phyloP scores from a whole-genome alignment of 2,797 vertebrate genomes.

The Lepilemur septentrionalis region DNA sequence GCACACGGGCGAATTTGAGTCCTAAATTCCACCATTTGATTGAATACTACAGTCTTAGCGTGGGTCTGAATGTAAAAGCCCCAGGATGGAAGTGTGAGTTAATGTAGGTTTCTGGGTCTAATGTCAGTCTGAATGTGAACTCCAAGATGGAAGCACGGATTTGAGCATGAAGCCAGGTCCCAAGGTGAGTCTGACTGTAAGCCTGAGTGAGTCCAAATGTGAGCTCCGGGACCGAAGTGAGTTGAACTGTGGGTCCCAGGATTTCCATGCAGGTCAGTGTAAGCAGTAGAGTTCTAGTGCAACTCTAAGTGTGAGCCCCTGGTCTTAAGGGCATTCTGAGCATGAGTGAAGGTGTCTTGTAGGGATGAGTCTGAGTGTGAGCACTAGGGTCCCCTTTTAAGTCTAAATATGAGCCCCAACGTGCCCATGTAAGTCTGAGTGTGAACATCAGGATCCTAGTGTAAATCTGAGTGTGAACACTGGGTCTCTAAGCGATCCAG shows the following conservation, averaged over 20 bases:
- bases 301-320: background rate
- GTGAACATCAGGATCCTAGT: background rate
- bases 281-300: background rate
- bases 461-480: background rate
- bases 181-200: background rate
- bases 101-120: background rate
- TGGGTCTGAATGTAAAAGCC: slow-evolving; percentile 14
- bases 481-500: background rate
- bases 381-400: background rate
- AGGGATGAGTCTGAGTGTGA: background rate
- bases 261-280: background rate
- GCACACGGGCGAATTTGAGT: background rate
- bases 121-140: background rate
- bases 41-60: background rate
- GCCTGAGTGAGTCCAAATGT: background rate
- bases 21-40: background rate
- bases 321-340: background rate
- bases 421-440: background rate
- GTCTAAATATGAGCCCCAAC: background rate
- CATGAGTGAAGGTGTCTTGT: background rate
- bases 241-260: background rate
- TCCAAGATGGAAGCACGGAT: background rate
- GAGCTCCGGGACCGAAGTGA: background rate
- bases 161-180: background rate
- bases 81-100: background rate